Percentiles rank a stretch among this genome's conserved stretches.
phyloP scores from a whole-genome alignment of 2,797 vertebrate genomes.

The Paguma larvata region DNA sequence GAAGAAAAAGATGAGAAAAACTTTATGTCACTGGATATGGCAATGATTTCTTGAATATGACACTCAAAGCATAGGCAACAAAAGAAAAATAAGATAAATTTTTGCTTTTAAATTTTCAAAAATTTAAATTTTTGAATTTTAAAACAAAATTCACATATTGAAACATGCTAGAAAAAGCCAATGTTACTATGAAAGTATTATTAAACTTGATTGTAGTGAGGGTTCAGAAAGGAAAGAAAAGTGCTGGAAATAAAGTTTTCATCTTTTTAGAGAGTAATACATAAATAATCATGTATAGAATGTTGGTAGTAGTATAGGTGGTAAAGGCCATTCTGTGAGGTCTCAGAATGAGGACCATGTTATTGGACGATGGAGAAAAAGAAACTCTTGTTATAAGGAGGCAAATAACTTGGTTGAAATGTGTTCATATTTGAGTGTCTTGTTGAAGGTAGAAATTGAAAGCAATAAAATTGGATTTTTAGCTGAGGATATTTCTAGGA shows the following conservation, averaged over 20 bases:
- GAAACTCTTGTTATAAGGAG: too few species aligned
- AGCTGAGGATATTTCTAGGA: background rate
- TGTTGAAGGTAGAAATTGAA: background rate
- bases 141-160: background rate
- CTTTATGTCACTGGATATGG: background rate
- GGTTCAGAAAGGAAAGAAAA: background rate
- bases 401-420: background rate
- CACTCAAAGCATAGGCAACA: background rate
- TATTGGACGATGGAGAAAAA: background rate
- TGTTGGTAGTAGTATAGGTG: background rate
- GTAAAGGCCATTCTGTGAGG: background rate
- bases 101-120: too few species aligned
- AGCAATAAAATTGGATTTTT: background rate
- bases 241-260: background rate
- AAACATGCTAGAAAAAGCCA: background rate
- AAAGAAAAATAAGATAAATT: background rate
- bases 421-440: background rate
- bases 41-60: background rate
- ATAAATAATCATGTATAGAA: background rate
- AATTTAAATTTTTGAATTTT: too few species aligned
- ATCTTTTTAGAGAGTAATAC: background rate
- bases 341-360: background rate
- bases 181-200: background rate
- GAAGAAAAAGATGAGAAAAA: background rate
- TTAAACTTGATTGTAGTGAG: background rate